Base-by-base conservation (phyloP, 2,113 vertebrate genomes). In the Poeciliopsis prolifica region DNA sequence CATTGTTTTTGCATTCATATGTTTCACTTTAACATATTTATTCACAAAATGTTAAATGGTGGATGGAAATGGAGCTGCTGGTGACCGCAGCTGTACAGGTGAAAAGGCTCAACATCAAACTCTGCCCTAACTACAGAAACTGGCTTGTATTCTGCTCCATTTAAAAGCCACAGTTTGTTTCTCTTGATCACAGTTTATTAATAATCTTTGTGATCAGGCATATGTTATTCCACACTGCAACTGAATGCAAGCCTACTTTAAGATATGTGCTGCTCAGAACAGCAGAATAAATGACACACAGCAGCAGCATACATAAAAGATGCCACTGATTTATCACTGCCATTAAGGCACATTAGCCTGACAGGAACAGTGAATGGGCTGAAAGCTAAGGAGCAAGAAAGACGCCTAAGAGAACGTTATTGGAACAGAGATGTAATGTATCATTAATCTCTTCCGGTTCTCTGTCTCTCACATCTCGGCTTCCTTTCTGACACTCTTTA, bases 401-500 rank as follows among this genome's bases (percentile, higher is more conserved):
- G 48, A 31, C 33, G 69, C 72, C 75, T 64, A 19, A 75, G 75
- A 67, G 70, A 82, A 77, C 72, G 84, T 86, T 68, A 74, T 31
- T 61, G 58, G 65, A 75, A 72, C 42, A 44, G 9, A 42, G 70
- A 66, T 66, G 86, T 73, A 79, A 61, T 58, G 58, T 75, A 35
- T 86, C 68, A 85, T 85, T 87, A 84, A 82, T 86, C 79, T 77
- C 71, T 78, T 74, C 72, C 74, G 61, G 63, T 79, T 68, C 82
- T 69, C 65, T 12, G 31, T 31, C 35, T 72, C 83, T 83, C 77
- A 67, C 63, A 54, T 74, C n/a, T 61, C 7, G 0, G 69, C 78
- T 89, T 87, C 77, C 81, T 81, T 80, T 37, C 86, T 79, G 77
- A 78, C 79, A 72, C 84, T 86, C 85, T 91, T 84, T 89, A 86